Percentiles rank a stretch among this genome's conserved stretches.
These are phyloP conservation scores for Aplodontia rufa DNA, from an alignment of 2,113 vertebrate genomes.

Conservation along the genomic window DNA sequence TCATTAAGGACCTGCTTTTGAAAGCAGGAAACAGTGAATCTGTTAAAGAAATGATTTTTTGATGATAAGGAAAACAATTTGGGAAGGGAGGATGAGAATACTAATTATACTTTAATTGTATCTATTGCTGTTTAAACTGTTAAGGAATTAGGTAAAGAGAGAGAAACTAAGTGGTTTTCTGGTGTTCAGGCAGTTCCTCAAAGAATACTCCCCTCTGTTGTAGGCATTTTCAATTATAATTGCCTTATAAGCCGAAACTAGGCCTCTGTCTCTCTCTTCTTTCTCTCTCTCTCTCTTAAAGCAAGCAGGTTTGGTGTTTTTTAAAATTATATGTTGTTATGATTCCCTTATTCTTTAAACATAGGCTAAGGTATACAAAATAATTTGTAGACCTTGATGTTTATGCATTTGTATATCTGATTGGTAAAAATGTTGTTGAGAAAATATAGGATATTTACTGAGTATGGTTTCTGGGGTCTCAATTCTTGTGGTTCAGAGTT, in stretches of 20 bases:
- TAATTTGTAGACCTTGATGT: not conserved
- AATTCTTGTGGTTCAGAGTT: not conserved
- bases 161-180: constrained; percentile 25
- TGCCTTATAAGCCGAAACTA: constrained; percentile 20
- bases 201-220: not conserved
- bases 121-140: not conserved
- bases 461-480: not conserved
- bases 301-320: constrained; percentile 12
- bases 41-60: constrained; percentile 41
- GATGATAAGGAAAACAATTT: constrained; percentile 38
- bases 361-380: constrained; percentile 7
- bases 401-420: not conserved
- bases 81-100: not conserved
- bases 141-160: not conserved
- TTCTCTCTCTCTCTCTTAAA: constrained; percentile 18
- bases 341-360: constrained; percentile 44
- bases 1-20: constrained; percentile 31
- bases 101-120: constrained; percentile 40
- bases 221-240: constrained; percentile 62
- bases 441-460: not conserved
- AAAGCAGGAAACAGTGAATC: constrained; percentile 24
- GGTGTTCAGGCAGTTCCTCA: constrained; percentile 11
- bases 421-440: not conserved
- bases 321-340: constrained; percentile 48
- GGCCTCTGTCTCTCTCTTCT: too few species aligned